A percentile compares a stretch with the other conserved stretches of the same genome.
These are phyloP conservation scores for Eptatretus atami DNA, from an alignment of 2,797 vertebrate species.

Conservation along the genomic window DNA sequence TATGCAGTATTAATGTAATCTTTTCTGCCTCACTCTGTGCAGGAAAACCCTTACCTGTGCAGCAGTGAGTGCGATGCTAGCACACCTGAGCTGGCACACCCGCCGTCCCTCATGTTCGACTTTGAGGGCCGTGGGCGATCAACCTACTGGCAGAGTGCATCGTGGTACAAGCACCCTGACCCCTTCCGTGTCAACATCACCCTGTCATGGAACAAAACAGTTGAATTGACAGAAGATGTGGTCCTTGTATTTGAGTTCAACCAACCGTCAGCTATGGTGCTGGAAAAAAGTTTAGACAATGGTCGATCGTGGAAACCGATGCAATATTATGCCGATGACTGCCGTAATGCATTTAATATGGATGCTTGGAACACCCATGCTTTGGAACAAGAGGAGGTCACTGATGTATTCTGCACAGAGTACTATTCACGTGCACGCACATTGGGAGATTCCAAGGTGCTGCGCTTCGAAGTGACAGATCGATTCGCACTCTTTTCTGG, in stretches of 20 bases:
- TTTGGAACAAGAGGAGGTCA: constrained; percentile 51
- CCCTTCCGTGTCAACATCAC: constrained; percentile 77
- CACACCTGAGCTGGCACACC: constrained; percentile 69
- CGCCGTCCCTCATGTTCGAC: constrained; percentile 82
- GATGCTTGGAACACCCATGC: constrained; percentile 72
- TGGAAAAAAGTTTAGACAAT: constrained; percentile 86
- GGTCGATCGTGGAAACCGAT: constrained; percentile 83
- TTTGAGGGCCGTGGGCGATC: constrained; percentile 70
- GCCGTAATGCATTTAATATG: constrained; percentile 85
- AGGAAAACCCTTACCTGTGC: constrained; percentile 99
- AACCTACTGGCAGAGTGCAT: constrained; percentile 85
- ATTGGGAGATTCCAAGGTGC: constrained; percentile 60
- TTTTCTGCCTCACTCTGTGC: constrained; percentile 12
- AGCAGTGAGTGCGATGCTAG: constrained; percentile 83
- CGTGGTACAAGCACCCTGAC: constrained; percentile 76
- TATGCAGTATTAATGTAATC: constrained; percentile 8
- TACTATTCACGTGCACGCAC: constrained; percentile 78
- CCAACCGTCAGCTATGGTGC: constrained; percentile 78
- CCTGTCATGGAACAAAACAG: constrained; percentile 90
- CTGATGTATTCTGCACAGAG: constrained; percentile 97
- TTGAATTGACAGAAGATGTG: constrained; percentile 87
- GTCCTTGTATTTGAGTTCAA: constrained; percentile 82
- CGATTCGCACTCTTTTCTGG: constrained; percentile 69
- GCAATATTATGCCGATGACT: constrained; percentile 90
- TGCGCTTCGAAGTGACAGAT: constrained; percentile 52